A percentile compares a stretch with the other conserved stretches of the same genome.
phyloP scores from a whole-genome alignment of 2,797 vertebrate species.

The Trematomus bernacchii region DNA sequence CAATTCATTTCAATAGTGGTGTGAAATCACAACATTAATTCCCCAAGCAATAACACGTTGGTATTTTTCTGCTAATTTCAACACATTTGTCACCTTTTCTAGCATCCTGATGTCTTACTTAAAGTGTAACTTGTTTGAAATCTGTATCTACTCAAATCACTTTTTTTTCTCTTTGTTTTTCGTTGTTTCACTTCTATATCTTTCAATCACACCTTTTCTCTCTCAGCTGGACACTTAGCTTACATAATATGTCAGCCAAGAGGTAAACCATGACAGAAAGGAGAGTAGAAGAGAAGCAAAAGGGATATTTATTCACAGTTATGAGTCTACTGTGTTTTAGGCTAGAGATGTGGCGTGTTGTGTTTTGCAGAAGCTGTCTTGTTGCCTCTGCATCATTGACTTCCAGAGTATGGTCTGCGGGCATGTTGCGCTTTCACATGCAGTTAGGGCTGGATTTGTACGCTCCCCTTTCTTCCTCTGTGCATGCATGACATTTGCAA shows the following conservation, averaged over 20 bases:
- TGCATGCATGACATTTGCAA: slow-evolving; percentile 9
- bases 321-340: slow-evolving; percentile 29
- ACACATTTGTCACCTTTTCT: no score
- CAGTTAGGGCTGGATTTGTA: slow-evolving; percentile 57
- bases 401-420: slow-evolving; percentile 64
- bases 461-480: slow-evolving; percentile 14
- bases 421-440: slow-evolving; percentile 74
- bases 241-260: slow-evolving; percentile 8
- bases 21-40: no score
- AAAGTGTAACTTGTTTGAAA: no score
- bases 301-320: neutral
- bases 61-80: no score
- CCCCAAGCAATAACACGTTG: no score
- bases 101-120: no score
- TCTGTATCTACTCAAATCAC: no score
- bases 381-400: slow-evolving; percentile 69
- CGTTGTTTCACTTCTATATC: slow-evolving; percentile 6
- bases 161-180: neutral
- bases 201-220: slow-evolving; percentile 17
- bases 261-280: slow-evolving; percentile 16
- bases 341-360: slow-evolving; percentile 3
- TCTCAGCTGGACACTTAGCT: slow-evolving; percentile 2
- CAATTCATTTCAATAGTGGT: no score
- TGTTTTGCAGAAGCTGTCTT: slow-evolving; percentile 48
- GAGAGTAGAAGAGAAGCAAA: neutral